Base-by-base conservation (phyloP, 2,113 vertebrate species). In the Arvicanthis niloticus region DNA sequence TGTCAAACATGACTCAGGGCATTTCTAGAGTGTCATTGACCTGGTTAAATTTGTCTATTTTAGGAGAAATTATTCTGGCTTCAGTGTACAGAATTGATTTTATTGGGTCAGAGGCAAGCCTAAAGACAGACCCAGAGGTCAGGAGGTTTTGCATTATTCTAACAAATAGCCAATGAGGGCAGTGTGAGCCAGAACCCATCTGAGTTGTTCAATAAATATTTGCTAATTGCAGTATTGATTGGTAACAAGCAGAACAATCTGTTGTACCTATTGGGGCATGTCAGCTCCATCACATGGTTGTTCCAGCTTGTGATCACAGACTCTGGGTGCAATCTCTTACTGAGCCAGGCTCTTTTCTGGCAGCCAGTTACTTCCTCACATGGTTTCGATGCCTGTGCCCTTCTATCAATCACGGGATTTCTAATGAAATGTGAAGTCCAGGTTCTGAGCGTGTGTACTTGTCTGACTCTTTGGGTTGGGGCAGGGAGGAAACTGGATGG, bases 201-300 rank as follows among this genome's bases (percentile, higher is more conserved):
- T 87, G 26, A 82, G 70, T 53, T 95, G 78, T 92, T 96, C 96
- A 94, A 96, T 97, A 97, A 97, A 96, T 95, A 95, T 95, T 91
- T 97, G 95, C 96, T 97, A 97, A 97, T 97, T 97, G 91, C 0
- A 0, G n/a, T 94, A 97, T 81, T 96, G 97, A 97, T 48, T 94
- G 77, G 77, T 75, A 94, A 97, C 86, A 97, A 97, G 91, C 60
- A 93, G 81, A 97, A 96, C 42, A 96, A 96, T 97, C 91, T 96
- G 89, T 89, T 88, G 89, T 90, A 82, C 58, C 95, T 78, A 87
- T 2, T 53, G 94, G 91, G 92, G 93, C 94, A 96, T 91, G 81
- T 96, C 91, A 90, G 88, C 76, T 96, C 67, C 80, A 75, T 95
- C 84, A 88, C 48, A 67, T 6, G 70, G 84, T 29, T 0, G 5